Percentiles rank a stretch among this genome's conserved stretches.
phyloP scores from a whole-genome alignment of 1,140 invertebrate species.

The Ceratina australensis region DNA sequence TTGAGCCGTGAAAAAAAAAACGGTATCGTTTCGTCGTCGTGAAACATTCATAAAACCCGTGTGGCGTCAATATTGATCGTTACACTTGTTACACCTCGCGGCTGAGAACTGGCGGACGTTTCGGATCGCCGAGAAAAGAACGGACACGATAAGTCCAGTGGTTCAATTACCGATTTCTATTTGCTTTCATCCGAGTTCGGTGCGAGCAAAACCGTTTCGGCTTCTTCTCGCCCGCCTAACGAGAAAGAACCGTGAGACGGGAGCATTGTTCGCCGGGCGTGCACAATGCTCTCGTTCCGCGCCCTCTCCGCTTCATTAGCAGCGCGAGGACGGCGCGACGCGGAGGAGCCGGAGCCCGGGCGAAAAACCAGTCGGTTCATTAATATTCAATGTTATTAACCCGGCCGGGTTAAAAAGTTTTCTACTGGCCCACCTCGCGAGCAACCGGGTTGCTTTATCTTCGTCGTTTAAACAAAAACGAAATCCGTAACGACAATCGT shows the following conservation, averaged over 20 bases:
- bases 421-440: too few relatives aligned
- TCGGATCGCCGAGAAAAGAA: background rate
- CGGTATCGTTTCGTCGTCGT: background rate
- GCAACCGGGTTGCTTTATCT: too few relatives aligned
- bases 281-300: slow-evolving; percentile 20
- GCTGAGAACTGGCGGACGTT: background rate
- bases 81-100: background rate
- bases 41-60: background rate
- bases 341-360: background rate
- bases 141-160: background rate
- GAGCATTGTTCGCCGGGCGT: slow-evolving; percentile 8
- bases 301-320: slow-evolving; percentile 23
- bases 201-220: background rate
- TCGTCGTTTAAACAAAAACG: slow-evolving; percentile 14
- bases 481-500: background rate
- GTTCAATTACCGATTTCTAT: slow-evolving; percentile 3
- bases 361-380: background rate
- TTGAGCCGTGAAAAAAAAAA: background rate
- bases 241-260: background rate
- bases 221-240: slow-evolving; percentile 5
- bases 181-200: too few relatives aligned
- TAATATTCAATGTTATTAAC: slow-evolving; percentile 39
- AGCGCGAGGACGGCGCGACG: background rate
- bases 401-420: slow-evolving; percentile 11
- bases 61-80: background rate